Evolutionary conservation across 2,888 invertebrate genomes (phyloP), one percentile per base, ranked within the genome.

Genomic region (Ctena decussata): DNA sequence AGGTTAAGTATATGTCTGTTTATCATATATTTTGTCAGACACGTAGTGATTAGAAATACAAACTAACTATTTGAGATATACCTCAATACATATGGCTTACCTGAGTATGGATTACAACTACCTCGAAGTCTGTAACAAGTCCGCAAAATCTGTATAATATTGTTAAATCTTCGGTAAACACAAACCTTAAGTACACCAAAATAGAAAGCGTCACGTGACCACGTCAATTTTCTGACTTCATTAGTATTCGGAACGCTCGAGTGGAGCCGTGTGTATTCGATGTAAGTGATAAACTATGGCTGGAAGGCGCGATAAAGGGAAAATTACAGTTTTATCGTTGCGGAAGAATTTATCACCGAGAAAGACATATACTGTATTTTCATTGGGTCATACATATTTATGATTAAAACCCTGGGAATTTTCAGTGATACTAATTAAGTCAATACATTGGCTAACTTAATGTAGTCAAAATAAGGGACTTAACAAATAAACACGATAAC

Each of bases 181-280:
- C 65, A 65, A 65, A 24, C 35, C 65, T 65, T 35, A 21, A 35
- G 35, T 65, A 30, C 35, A 35, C 30, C 18, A 65, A 35, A 35
- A 65, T 65, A n/a, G 6, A 35, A 21, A 65, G 5, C 35, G 35
- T 65, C 65, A 65, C 65, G 65, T 65, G 65, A 65, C 35, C 65
- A 65, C 21, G 65, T 65, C 65, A 65, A 65, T 65, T n/a, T 35
- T 65, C 65, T 27, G 21, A 65, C 65, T 35, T 65, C 30, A 65
- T 65, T 65, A 65, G 35, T 35, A 65, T 65, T 65, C 65, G 32
- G 35, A 32, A 35, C 65, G 65, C 65, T 65, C 21, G 65, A 65
- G 30, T 6, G 35, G 65, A 65, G 65, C 65, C 35, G 35, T 65
- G 65, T 35, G 65, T 65, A 65, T 65, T 32, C 35, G 65, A 65